Evolutionary conservation across 2,797 vertebrate species (phyloP), one percentile per base, ranked within the genome.

Genomic region (Trachops cirrhosus): DNA sequence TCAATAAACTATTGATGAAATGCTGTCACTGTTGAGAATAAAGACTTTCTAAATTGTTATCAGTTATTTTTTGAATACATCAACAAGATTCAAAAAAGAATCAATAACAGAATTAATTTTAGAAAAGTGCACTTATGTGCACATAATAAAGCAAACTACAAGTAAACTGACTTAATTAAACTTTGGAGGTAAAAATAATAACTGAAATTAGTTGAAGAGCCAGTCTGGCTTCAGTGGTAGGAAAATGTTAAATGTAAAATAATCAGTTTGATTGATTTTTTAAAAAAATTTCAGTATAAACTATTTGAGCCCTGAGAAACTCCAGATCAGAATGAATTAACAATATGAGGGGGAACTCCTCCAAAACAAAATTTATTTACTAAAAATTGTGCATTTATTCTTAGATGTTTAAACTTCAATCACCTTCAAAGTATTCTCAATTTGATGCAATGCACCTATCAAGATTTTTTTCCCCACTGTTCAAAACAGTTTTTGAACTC

Each of bases 1-100:
- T 98, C 97, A 98, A 95, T 98, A 98, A 97, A 96, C 85, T 97
- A 97, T 98, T 97, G 97, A 98, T 97, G 94, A 92, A 94, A 95
- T 92, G 96, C 93, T 97, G 71, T 94, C 95, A 96, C 92, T 95
- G 94, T 73, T 92, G 34, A 70, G 50, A 89, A 94, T 96, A 95
- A 97, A 89, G 95, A 70, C 68, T 92, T 97, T 95, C 78, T 95
- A 96, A 93, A 93, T 86, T 84, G 59, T 83, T 79, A 90, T 94
- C 93, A 88, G 62, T 86, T 90, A 85, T 48, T 92, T 97, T 95
- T 95, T 93, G 7, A 96, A 75, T 64, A 93, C 46, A 71, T 86
- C 68, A 59, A 96, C 64, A 93, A 80, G 54, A 94, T 89, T 94
- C 50, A 85, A 74, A 89, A 85, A 79, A 92, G 37, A 86, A 91